Percentiles rank a stretch among this genome's conserved stretches.
phyloP scores from a whole-genome alignment of 1,140 invertebrate species.

The Camponotus floridanus region DNA sequence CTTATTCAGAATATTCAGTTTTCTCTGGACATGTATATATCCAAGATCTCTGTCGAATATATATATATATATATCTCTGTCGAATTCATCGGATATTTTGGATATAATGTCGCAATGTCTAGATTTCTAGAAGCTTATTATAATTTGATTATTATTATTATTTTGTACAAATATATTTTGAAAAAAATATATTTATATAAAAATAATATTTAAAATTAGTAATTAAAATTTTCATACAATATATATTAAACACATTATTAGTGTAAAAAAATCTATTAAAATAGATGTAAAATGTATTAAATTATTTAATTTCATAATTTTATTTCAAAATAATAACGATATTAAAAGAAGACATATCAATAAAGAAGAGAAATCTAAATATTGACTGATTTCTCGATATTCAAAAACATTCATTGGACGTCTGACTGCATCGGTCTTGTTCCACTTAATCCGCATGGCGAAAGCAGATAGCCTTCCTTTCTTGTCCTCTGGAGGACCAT shows the following conservation, averaged over 20 bases:
- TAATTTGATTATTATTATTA: neutral
- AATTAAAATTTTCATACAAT: neutral
- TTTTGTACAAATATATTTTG: too few relatives aligned
- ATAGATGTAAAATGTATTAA: neutral
- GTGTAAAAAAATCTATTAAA: neutral
- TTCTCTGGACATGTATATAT: neutral
- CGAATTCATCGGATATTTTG: slow-evolving; percentile 7
- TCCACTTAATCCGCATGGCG: slow-evolving; percentile 15
- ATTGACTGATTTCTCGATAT: neutral
- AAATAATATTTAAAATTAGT: neutral
- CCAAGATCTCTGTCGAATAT: neutral
- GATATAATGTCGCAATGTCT: neutral
- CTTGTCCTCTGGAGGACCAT: slow-evolving; percentile 9
- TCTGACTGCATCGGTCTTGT: neutral
- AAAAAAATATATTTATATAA: neutral
- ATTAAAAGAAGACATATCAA: neutral
- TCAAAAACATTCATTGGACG: neutral
- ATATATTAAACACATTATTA: neutral
- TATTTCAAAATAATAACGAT: neutral
- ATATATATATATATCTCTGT: slow-evolving; percentile 3
- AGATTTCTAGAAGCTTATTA: neutral
- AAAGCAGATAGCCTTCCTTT: neutral
- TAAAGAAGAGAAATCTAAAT: neutral
- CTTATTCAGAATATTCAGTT: neutral
- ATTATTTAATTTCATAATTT: neutral